Conservation (phyloP, 2,888 invertebrate genomes). For the Cremastinae sp. region DNA sequence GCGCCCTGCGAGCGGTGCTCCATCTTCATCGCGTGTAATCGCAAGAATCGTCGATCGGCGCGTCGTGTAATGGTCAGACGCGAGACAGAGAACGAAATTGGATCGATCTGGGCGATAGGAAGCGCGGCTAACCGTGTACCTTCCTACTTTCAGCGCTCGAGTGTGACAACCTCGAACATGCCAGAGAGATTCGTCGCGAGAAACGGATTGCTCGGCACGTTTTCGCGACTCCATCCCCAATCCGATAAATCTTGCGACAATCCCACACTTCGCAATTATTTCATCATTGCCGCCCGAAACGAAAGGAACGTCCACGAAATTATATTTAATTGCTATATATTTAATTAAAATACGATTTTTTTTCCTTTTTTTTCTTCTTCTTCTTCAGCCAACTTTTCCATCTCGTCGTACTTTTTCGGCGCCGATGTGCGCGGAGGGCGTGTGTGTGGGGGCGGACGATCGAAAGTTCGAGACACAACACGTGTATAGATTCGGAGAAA, state of each 20-base stretch:
- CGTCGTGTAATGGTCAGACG: slow-evolving; percentile 11
- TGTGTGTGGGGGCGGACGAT: neutral
- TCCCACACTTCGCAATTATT: too few relatives aligned
- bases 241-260: too few relatives aligned
- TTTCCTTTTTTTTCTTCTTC: neutral
- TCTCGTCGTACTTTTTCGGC: too few relatives aligned
- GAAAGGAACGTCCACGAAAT: neutral
- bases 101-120: slow-evolving; percentile 44
- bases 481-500: neutral
- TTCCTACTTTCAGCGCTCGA: slow-evolving; percentile 8
- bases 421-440: too few relatives aligned
- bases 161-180: slow-evolving; percentile 10
- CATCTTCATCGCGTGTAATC: slow-evolving; percentile 46
- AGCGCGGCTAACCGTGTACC: slow-evolving; percentile 14
- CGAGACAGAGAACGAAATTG: slow-evolving; percentile 32
- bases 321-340: neutral
- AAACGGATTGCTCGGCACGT: too few relatives aligned
- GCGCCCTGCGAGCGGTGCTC: slow-evolving; percentile 58
- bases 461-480: slow-evolving; percentile 1
- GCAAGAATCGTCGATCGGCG: slow-evolving; percentile 46
- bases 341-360: neutral
- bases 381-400: too few relatives aligned
- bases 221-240: too few relatives aligned
- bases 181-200: neutral
- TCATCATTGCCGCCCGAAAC: too few relatives aligned